phyloP scores from a whole-genome alignment of 2,888 invertebrate species.

The Ypsolopha scabrella region DNA sequence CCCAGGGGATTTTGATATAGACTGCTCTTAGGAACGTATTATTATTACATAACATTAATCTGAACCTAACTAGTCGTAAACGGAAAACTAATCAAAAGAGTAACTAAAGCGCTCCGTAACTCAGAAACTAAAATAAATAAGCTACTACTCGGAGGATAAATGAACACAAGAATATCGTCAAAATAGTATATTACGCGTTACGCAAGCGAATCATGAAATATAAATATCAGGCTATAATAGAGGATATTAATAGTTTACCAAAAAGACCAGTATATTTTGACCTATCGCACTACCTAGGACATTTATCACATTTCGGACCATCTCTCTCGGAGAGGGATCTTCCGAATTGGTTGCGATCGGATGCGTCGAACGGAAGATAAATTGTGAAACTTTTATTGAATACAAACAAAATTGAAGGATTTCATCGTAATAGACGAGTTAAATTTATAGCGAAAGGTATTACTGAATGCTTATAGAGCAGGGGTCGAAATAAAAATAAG shows the following conservation, averaged over 20 bases:
- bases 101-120: neutral
- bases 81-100: neutral
- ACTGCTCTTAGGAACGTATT: no score
- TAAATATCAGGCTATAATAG: neutral
- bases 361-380: neutral
- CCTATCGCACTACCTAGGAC: neutral
- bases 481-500: no score
- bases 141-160: neutral
- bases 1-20: no score
- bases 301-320: neutral
- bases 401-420: slow-evolving; percentile 1
- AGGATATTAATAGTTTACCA: neutral
- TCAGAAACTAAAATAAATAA: neutral
- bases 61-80: neutral
- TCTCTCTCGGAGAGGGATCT: neutral
- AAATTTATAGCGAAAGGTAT: no score
- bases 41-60: neutral
- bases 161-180: neutral
- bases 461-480: no score
- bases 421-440: neutral
- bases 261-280: neutral
- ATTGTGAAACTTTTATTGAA: slow-evolving; percentile 4
- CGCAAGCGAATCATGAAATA: neutral
- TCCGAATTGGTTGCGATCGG: neutral
- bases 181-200: neutral